These are phyloP conservation scores for Nannoperca australis DNA, from an alignment of 2,797 vertebrate species.

Conservation along the genomic window DNA sequence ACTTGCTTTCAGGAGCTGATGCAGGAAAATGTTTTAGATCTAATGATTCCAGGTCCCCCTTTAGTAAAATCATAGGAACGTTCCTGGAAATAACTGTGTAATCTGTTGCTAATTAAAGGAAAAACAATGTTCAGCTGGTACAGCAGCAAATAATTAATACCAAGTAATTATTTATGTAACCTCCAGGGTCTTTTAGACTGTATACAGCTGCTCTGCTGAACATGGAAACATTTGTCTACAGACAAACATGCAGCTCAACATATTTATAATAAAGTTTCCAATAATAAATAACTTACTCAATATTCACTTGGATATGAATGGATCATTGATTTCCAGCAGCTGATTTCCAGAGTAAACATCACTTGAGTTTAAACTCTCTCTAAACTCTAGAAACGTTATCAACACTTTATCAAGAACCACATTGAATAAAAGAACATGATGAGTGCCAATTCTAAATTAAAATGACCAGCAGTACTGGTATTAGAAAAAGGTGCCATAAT, in stretches of 20 bases:
- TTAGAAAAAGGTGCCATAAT: not conserved
- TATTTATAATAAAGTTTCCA: not conserved
- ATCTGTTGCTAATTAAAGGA: not conserved
- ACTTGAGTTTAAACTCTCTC: not conserved
- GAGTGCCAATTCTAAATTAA: not conserved
- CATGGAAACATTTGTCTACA: not conserved
- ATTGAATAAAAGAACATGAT: not conserved
- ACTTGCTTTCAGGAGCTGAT: slow-evolving; percentile 5
- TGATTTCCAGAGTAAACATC: no score
- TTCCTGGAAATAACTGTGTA: not conserved
- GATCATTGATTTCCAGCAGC: not conserved
- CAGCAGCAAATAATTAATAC: not conserved
- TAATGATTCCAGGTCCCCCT: not conserved
- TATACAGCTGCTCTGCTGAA: not conserved
- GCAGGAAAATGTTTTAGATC: slow-evolving; percentile 1
- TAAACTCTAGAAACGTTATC: not conserved
- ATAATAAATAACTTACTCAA: not conserved
- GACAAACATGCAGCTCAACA: not conserved
- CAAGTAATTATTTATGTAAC: not conserved
- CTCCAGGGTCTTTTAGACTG: not conserved
- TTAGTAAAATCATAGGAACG: not conserved
- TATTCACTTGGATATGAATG: not conserved
- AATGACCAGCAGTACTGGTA: not conserved
- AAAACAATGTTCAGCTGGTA: no score
- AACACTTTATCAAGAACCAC: not conserved